Evolutionary conservation across 2,888 invertebrate species (phyloP).

Genomic region (Nematopogon swammerdamellus): DNA sequence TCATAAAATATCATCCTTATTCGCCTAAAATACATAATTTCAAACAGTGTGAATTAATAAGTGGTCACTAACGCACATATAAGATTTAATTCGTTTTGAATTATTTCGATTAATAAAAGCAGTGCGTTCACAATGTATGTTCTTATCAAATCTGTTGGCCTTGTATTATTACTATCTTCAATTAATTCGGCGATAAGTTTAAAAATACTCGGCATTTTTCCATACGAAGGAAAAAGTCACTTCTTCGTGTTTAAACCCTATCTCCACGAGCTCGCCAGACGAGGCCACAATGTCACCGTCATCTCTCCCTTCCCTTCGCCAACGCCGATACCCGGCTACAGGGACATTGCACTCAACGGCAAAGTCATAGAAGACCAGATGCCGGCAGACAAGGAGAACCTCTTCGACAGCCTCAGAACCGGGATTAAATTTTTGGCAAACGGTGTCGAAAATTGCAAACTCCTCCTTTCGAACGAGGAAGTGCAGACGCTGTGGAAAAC

Average conservation of each 20-base stretch:
- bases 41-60: no score
- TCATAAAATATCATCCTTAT: no score
- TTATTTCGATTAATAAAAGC: no score
- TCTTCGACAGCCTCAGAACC: neutral
- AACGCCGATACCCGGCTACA: constrained; percentile 14
- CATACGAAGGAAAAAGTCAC: constrained; percentile 66
- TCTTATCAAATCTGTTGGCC: no score
- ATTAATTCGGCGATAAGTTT: neutral
- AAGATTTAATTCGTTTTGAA: no score
- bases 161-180: no score
- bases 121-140: no score
- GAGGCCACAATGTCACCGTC: constrained; percentile 65
- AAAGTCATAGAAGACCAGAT: constrained; percentile 25
- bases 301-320: constrained; percentile 59
- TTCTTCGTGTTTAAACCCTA: constrained; percentile 61
- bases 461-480: constrained; percentile 23
- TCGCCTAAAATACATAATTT: no score
- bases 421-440: neutral
- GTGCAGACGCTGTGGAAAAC: constrained; percentile 32
- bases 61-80: no score
- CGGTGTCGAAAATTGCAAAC: constrained; percentile 25
- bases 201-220: constrained; percentile 62
- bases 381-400: neutral
- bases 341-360: constrained; percentile 40
- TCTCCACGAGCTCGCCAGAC: constrained; percentile 51